Percentiles rank a stretch among this genome's conserved stretches.
phyloP scores from a whole-genome alignment of 2,888 invertebrate genomes.

The Tethea ocularis region DNA sequence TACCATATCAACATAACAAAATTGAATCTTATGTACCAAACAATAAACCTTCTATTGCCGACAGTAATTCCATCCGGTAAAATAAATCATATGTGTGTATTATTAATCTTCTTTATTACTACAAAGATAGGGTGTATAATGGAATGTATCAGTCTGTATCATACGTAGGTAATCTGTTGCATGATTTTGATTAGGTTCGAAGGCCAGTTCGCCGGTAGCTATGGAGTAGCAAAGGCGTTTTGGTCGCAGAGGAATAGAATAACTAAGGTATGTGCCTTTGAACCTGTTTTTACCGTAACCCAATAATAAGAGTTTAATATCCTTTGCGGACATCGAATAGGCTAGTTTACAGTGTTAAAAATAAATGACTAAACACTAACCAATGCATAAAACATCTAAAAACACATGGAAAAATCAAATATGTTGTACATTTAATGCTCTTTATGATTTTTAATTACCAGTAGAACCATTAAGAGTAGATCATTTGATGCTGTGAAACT shows the following conservation, averaged over 20 bases:
- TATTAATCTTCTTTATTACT: neutral
- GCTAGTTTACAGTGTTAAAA: too few species aligned
- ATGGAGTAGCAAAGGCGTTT: slow-evolving; percentile 39
- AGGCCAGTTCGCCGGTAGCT: slow-evolving; percentile 44
- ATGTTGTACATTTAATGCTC: too few species aligned
- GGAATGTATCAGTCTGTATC: slow-evolving; percentile 1
- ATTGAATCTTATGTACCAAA: neutral
- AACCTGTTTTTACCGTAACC: neutral
- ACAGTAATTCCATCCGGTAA: neutral
- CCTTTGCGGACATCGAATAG: neutral
- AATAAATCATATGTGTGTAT: too few species aligned
- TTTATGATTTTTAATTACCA: too few species aligned
- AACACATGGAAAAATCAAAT: too few species aligned
- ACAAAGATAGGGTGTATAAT: neutral
- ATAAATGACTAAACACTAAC: too few species aligned
- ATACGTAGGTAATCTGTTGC: slow-evolving; percentile 6
- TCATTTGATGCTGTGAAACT: too few species aligned
- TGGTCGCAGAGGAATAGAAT: slow-evolving; percentile 7
- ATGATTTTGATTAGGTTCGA: slow-evolving; percentile 23
- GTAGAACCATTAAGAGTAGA: too few species aligned
- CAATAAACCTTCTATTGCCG: neutral
- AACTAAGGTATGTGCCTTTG: neutral
- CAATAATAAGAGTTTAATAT: neutral
- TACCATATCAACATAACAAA: neutral
- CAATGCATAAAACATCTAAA: too few species aligned